Conservation (phyloP, 2,113 vertebrate species). For the Gallinago paraguaiae region DNA sequence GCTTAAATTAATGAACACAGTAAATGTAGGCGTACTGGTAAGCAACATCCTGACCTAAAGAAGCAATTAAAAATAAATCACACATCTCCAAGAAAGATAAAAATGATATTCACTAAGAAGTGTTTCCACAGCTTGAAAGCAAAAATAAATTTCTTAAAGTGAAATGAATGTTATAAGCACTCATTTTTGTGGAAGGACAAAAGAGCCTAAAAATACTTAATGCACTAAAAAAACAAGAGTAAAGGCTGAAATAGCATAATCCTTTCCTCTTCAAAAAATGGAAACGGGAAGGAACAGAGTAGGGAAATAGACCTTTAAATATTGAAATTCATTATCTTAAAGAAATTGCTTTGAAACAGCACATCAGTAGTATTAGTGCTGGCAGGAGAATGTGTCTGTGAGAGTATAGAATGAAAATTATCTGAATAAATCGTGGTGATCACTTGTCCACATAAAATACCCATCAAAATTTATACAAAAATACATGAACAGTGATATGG, state of each 20-base stretch:
- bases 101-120: conserved; percentile 66
- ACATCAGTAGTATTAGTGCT: not conserved
- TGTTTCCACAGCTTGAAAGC: conserved; percentile 65
- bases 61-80: conserved; percentile 75
- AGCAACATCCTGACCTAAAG: conserved; percentile 55
- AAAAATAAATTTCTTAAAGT: conserved; percentile 63
- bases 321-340: conserved; percentile 12
- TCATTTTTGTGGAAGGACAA: conserved; percentile 33
- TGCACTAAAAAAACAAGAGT: not conserved
- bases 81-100: conserved; percentile 61
- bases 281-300: not conserved
- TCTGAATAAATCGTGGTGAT: not conserved
- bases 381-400: not conserved
- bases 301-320: conserved; percentile 9
- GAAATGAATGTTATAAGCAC: conserved; percentile 64
- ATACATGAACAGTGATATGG: not conserved
- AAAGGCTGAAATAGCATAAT: conserved; percentile 16
- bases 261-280: not conserved
- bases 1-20: conserved; percentile 27
- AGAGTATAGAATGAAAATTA: not conserved
- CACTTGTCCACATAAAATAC: not conserved
- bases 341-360: not conserved
- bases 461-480: no score
- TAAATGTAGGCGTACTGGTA: conserved; percentile 14
- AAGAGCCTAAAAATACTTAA: conserved; percentile 17